Conservation (phyloP, 2,888 invertebrate genomes). For the Sclerodermus sp. region DNA sequence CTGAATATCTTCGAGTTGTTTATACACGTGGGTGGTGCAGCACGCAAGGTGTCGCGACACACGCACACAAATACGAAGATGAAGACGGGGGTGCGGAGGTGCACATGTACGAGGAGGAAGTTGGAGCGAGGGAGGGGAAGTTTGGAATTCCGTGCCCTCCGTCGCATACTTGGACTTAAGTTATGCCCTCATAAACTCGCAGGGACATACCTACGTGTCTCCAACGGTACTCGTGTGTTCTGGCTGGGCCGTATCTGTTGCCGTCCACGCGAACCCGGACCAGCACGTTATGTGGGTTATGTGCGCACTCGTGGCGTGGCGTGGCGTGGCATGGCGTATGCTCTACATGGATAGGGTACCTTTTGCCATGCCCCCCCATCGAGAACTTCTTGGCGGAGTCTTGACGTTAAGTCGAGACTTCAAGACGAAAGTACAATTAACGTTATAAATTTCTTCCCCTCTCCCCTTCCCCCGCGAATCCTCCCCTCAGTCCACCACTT, state of each 20-base stretch:
- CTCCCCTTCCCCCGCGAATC: too few relatives aligned
- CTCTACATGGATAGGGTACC: not conserved
- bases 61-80: not conserved
- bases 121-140: slow-evolving; percentile 13
- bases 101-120: slow-evolving; percentile 1
- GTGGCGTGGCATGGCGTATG: not conserved
- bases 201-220: slow-evolving; percentile 36
- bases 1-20: too few relatives aligned
- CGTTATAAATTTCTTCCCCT: not conserved
- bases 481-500: too few relatives aligned
- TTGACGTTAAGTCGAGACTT: not conserved
- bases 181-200: slow-evolving; percentile 48
- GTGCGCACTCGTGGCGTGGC: slow-evolving; percentile 10
- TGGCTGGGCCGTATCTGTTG: slow-evolving; percentile 27
- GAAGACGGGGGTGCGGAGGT: slow-evolving; percentile 2
- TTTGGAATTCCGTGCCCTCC: slow-evolving; percentile 31
- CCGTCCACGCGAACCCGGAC: slow-evolving; percentile 13
- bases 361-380: not conserved
- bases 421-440: not conserved
- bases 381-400: not conserved
- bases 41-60: not conserved
- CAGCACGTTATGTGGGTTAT: slow-evolving; percentile 25
- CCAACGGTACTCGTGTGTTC: slow-evolving; percentile 4
- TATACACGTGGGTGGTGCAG: too few relatives aligned
- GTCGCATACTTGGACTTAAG: slow-evolving; percentile 46